Conservation (phyloP, 2,888 invertebrate species). For the Theretra japonica region DNA sequence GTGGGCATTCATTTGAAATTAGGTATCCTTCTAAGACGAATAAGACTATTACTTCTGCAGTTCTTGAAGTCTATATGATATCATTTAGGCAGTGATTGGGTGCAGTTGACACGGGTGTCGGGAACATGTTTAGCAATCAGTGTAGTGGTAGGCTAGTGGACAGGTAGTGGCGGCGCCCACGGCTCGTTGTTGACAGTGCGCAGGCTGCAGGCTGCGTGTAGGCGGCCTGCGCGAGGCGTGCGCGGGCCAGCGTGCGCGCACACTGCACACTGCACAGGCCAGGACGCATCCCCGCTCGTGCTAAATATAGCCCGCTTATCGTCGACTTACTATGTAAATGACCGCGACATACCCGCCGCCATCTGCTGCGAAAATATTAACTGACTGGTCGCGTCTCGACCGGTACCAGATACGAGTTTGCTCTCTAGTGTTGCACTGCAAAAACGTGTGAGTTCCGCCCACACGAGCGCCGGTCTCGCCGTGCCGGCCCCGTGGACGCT, state of each 20-base stretch:
- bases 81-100: background rate
- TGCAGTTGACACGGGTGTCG: background rate
- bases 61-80: background rate
- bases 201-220: background rate
- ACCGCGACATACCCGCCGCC: slow-evolving; percentile 77
- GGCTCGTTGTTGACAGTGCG: background rate
- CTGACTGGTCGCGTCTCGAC: slow-evolving; percentile 63
- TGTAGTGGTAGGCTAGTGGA: background rate
- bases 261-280: slow-evolving; percentile 42
- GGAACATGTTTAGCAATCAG: background rate
- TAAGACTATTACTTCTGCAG: slow-evolving; percentile 1
- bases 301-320: slow-evolving; percentile 84
- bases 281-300: slow-evolving; percentile 66
- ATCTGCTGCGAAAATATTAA: slow-evolving; percentile 79
- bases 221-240: background rate
- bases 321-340: slow-evolving; percentile 82
- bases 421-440: slow-evolving; percentile 62
- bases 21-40: background rate
- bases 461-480: slow-evolving; percentile 39
- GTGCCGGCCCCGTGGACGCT: background rate
- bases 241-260: slow-evolving; percentile 6
- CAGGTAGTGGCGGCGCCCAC: slow-evolving; percentile 3
- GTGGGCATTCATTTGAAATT: background rate
- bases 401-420: slow-evolving; percentile 64
- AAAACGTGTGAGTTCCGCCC: slow-evolving; percentile 77